Conservation (phyloP, 2,113 vertebrate species). For the Leucosticte australis region DNA sequence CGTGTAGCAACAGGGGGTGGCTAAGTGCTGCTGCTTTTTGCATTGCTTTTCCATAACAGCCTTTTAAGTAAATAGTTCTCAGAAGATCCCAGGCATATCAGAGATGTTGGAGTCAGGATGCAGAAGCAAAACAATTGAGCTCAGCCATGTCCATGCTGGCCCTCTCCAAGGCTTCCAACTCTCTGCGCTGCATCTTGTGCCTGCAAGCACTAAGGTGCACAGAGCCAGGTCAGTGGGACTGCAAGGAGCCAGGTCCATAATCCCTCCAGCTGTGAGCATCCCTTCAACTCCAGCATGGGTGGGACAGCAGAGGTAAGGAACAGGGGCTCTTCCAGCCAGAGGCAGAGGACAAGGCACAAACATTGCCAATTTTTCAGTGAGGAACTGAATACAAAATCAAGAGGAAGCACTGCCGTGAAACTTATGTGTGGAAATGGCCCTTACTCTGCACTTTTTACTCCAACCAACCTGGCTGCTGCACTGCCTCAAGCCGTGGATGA, state of each 20-base stretch:
- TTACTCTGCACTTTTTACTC: background rate
- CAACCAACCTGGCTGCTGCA: background rate
- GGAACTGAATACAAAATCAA: background rate
- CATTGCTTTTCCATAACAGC: background rate
- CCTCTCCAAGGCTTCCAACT: background rate
- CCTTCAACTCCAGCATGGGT: background rate
- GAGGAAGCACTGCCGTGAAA: background rate
- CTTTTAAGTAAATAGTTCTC: background rate
- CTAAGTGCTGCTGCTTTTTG: background rate
- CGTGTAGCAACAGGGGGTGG: rapidly evolving
- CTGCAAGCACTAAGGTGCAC: background rate
- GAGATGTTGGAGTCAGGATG: background rate
- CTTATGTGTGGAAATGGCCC: background rate
- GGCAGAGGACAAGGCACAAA: background rate
- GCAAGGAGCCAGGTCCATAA: background rate
- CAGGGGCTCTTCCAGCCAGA: background rate
- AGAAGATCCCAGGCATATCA: background rate
- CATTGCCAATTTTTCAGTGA: background rate
- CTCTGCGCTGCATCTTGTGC: rapidly evolving
- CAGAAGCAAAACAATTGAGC: background rate
- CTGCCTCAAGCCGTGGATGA: background rate
- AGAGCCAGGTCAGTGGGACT: background rate
- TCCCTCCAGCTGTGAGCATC: rapidly evolving
- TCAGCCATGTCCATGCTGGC: background rate
- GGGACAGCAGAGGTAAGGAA: background rate